Base-by-base conservation (phyloP, 1,140 invertebrate species). In the Lepidurus couesii region DNA sequence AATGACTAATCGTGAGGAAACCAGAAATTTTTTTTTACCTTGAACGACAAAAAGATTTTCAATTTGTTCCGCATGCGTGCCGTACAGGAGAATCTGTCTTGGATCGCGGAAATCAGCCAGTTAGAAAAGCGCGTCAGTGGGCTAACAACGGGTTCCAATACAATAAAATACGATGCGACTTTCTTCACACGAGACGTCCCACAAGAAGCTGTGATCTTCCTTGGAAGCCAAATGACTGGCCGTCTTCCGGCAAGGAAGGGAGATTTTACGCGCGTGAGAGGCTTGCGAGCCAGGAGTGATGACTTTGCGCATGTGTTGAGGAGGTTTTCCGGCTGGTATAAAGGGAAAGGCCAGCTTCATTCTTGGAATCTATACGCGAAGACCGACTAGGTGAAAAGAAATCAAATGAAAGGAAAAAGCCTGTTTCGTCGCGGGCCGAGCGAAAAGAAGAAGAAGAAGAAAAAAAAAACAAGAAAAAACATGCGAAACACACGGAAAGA, bases 231-330 rank as follows among this genome's bases (percentile, higher is more conserved):
- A 65, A 65, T 65, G 53, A 65, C 53, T 65, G 53, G 16, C 21
- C 53, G 53, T 65, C 53, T 65, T 65, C 53, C 53, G 53, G 16
- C 8, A 16, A 65, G 53, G 53, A 65, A 65, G 53, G 6, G 53
- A 13, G 53, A 65, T 65, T 65, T 65, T 65, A 65, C 53, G 53
- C 53, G 53, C 16, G 53, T 65, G 3, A 65, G 21, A 65, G 53
- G 53, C 53, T n/a, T 65, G 53, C 21, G 53, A n/a, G 47, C 13
- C 47, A 53, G 21, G 53, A 65, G 53, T 65, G 53, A 65, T 65
- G 53, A 65, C 53, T 7, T 65, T 65, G 53, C 53, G 53, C 53
- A 65, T 65, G 53, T 65, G 53, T 65, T n/a, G 16, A n/a, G 3
- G 53, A 16, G 53, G n/a, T 65, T 65, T 65, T 65, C n/a, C 53